Evolutionary conservation across 2,888 invertebrate genomes (phyloP).

Genomic region (Nipponacmea schrenckii): DNA sequence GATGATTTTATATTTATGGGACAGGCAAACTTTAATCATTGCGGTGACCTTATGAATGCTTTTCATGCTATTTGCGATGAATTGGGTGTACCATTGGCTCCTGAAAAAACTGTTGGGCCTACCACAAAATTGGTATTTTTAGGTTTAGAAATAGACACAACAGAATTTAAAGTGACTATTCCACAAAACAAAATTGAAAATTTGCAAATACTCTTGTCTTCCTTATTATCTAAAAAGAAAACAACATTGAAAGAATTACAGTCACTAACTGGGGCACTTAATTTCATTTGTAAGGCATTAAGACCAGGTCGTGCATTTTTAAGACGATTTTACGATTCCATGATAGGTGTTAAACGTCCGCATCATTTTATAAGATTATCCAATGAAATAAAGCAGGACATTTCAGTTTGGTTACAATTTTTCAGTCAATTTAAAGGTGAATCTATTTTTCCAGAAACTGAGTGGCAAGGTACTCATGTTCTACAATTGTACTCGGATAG

Average conservation of each 20-base stretch:
- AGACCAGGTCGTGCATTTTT: conserved; percentile 18
- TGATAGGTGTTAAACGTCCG: conserved; percentile 16
- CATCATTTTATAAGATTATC: conserved; percentile 13
- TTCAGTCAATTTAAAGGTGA: conserved; percentile 19
- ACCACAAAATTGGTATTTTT: conserved; percentile 10
- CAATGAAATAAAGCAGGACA: conserved; percentile 15
- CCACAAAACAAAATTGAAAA: too few species aligned
- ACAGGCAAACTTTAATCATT: too few species aligned
- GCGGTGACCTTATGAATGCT: not conserved
- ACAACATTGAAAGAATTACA: conserved; percentile 4
- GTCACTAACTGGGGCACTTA: not conserved
- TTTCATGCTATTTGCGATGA: not conserved
- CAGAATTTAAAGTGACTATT: too few species aligned
- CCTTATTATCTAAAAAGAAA: not conserved
- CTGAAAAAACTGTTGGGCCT: conserved; percentile 4
- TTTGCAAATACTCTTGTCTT: too few species aligned
- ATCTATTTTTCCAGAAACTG: conserved; percentile 9
- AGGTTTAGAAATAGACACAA: too few species aligned
- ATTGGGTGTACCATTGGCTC: not conserved
- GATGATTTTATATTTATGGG: too few species aligned
- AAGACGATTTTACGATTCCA: conserved; percentile 22
- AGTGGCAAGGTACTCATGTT: conserved; percentile 4
- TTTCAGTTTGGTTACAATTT: conserved; percentile 16
- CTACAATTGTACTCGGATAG: conserved; percentile 18
- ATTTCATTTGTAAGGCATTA: conserved; percentile 17